Conservation (phyloP, 1,140 invertebrate genomes). For the Homalodisca vitripennis region DNA sequence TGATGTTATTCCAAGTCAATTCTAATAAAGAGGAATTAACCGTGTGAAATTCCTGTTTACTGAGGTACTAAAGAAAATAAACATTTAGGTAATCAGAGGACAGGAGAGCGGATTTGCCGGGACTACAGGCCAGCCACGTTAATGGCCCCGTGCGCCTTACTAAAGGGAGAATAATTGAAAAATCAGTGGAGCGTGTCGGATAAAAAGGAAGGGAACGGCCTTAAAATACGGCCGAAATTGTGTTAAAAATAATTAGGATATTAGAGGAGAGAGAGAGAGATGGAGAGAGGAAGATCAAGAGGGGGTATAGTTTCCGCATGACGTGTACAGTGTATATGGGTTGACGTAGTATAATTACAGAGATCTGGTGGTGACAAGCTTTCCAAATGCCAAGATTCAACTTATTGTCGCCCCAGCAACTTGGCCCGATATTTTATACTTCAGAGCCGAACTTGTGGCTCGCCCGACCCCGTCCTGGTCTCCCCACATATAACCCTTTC, state of each 20-base stretch:
- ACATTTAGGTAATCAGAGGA: not conserved
- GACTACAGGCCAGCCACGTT: not conserved
- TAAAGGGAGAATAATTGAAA: slow-evolving; percentile 15
- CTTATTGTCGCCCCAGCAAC: not conserved
- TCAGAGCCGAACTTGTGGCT: not conserved
- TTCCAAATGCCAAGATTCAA: not conserved
- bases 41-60: no score
- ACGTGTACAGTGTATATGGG: not conserved
- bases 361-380: not conserved
- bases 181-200: slow-evolving; percentile 4
- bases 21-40: no score
- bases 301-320: not conserved
- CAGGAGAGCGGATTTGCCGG: not conserved
- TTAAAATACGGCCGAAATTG: slow-evolving; percentile 1
- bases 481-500: not conserved
- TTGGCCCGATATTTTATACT: not conserved
- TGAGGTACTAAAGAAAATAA: not conserved
- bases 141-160: not conserved
- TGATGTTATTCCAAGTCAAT: no score
- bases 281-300: not conserved
- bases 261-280: not conserved
- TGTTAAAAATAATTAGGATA: slow-evolving; percentile 19
- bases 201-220: not conserved
- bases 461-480: no score
- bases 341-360: slow-evolving; percentile 14